Percentiles rank a stretch among this genome's conserved stretches.
phyloP scores from a whole-genome alignment of 2,113 vertebrate species.

The Larimichthys polyactis region DNA sequence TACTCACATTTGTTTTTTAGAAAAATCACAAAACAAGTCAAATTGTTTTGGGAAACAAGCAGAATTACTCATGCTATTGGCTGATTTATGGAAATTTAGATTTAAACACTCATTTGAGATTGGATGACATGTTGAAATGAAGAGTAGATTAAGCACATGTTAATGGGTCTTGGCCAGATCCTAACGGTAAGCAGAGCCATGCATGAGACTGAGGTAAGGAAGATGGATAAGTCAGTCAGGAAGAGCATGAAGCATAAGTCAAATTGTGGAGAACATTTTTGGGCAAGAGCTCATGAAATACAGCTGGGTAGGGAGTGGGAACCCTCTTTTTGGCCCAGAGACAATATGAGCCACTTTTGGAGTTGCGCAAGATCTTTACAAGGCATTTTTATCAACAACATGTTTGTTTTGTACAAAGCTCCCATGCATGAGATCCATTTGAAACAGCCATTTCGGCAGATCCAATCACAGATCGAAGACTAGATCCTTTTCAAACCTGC shows the following conservation, averaged over 20 bases:
- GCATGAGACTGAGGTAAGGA: slow-evolving; percentile 5
- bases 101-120: slow-evolving; percentile 22
- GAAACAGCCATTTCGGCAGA: background rate
- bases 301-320: slow-evolving; percentile 32
- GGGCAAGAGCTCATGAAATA: slow-evolving; percentile 11
- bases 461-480: slow-evolving; percentile 1
- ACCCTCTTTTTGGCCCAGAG: background rate
- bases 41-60: slow-evolving; percentile 43
- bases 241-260: slow-evolving; percentile 14
- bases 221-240: slow-evolving; percentile 10
- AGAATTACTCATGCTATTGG: background rate
- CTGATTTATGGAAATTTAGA: background rate
- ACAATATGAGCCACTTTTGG: background rate
- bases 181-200: slow-evolving; percentile 35
- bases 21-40: slow-evolving; percentile 35
- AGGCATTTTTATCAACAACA: background rate
- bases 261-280: slow-evolving; percentile 17
- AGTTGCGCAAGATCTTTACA: background rate
- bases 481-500: background rate
- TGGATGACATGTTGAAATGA: slow-evolving; percentile 15
- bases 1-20: slow-evolving; percentile 10
- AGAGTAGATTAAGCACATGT: slow-evolving; percentile 12
- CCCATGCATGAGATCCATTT: background rate
- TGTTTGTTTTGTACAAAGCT: background rate
- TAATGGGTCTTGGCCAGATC: slow-evolving; percentile 31